A percentile compares a stretch with the other conserved stretches of the same genome.
phyloP scores from a whole-genome alignment of 1,140 invertebrate genomes.

The Drosophila novamexicana region DNA sequence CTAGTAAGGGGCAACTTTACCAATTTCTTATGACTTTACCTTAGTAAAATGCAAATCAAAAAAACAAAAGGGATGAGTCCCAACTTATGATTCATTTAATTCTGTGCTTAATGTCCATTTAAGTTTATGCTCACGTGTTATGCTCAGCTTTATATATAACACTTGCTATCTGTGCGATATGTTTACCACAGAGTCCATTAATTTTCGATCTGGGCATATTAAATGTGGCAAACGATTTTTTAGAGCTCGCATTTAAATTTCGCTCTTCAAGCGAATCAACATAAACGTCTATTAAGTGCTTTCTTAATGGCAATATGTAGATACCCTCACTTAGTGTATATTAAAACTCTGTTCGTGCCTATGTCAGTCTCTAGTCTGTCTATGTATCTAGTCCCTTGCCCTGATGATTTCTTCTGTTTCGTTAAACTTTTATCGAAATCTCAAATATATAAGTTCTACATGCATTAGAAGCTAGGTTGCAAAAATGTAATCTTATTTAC shows the following conservation, averaged over 20 bases:
- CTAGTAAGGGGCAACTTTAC: too few relatives aligned
- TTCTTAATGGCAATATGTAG: conserved; percentile 36
- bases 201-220: conserved; percentile 23
- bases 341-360: neutral
- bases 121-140: conserved; percentile 10
- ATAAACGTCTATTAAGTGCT: conserved; percentile 58
- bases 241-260: conserved; percentile 56
- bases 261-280: conserved; percentile 43
- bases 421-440: too few relatives aligned
- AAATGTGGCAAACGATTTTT: conserved; percentile 57
- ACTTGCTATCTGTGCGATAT: conserved; percentile 12
- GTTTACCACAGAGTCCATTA: conserved; percentile 11
- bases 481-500: too few relatives aligned
- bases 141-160: conserved; percentile 25
- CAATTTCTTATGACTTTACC: too few relatives aligned
- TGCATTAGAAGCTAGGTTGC: too few relatives aligned
- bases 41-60: neutral
- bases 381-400: too few relatives aligned
- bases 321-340: neutral
- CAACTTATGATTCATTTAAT: neutral
- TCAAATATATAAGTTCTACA: too few relatives aligned
- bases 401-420: too few relatives aligned
- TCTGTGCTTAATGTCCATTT: conserved; percentile 7
- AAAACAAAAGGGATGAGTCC: too few relatives aligned
- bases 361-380: too few relatives aligned